Evolutionary conservation across 1,140 invertebrate genomes (phyloP).

Genomic region (Oscheius sp.): DNA sequence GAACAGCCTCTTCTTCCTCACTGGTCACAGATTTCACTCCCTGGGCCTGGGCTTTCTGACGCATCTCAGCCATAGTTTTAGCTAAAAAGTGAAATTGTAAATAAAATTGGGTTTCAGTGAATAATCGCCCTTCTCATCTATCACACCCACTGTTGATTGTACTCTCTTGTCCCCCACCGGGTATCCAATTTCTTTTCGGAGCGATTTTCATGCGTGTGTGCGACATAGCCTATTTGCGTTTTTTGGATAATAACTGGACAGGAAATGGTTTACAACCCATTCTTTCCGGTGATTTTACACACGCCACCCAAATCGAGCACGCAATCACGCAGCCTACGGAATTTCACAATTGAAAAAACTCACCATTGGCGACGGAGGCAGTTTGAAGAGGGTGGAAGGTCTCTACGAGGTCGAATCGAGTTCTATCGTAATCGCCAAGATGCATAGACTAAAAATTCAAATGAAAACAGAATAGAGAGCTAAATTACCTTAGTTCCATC

Average conservation of each 20-base stretch:
- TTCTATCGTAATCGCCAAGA: constrained; percentile 25
- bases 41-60: background rate
- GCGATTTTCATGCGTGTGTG: background rate
- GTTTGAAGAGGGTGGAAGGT: constrained; percentile 29
- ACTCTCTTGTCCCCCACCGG: no score
- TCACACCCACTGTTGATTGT: no score
- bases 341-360: background rate
- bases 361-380: constrained; percentile 13
- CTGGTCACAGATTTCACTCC: background rate
- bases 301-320: no score
- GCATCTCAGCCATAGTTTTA: background rate
- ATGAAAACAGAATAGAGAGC: background rate
- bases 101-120: background rate
- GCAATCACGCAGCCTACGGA: no score
- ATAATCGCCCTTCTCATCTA: background rate
- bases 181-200: no score
- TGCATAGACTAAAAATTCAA: constrained; percentile 8
- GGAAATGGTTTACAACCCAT: background rate
- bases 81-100: background rate
- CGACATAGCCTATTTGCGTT: background rate
- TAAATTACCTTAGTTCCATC: background rate
- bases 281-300: background rate
- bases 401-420: constrained; percentile 29
- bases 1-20: background rate
- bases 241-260: constrained; percentile 5